Evolutionary conservation across 2,888 invertebrate genomes (phyloP), one percentile per base, ranked within the genome.

Genomic region (Callyntrura guangdongensis): DNA sequence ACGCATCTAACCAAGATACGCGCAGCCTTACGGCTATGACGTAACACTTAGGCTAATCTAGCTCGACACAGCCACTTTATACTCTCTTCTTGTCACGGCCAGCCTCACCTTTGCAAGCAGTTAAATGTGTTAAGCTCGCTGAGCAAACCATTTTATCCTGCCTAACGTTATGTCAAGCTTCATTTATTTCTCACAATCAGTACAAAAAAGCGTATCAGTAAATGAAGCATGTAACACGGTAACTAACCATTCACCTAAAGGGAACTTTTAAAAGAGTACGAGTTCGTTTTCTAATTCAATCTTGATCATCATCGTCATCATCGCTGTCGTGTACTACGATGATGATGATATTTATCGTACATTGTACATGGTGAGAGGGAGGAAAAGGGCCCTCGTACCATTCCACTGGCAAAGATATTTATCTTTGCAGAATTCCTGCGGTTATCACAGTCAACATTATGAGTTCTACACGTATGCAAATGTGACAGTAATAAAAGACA

Each of bases 391-490:
- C 25, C 49, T 67, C 25, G 14, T 77, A 53, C 22, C 11, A 53
- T 77, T 25, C 45, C 1, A 36, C 47, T 74, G 53, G 22, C 11
- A 20, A 36, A 88, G 88, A 88, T 87, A 82, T n/a, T 67, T 88
- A 88, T 88, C 88, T 67, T 3, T 45, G 1, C 14, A 77, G 36
- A 36, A 81, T 88, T 88, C 72, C 82, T 88, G 88, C 45, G 88
- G 56, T 59, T 82, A 45, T 47, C 20, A 77, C 14, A 25, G 14
- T 27, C 47, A 61, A 53, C 17, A 61, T 86, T 67, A 22, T 45
- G 22, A 53, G 36, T 74, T 17, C 3, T 49, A 36, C 27, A 8
- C 20, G 67, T 49, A 82, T 88, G 72, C 36, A 81, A 87, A 77
- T 77, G 45, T 56, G 25, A 14, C 59, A 47, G 59, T 5, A 59